Conservation (phyloP, 2,797 vertebrate species). For the Chaetophractus vellerosus region DNA sequence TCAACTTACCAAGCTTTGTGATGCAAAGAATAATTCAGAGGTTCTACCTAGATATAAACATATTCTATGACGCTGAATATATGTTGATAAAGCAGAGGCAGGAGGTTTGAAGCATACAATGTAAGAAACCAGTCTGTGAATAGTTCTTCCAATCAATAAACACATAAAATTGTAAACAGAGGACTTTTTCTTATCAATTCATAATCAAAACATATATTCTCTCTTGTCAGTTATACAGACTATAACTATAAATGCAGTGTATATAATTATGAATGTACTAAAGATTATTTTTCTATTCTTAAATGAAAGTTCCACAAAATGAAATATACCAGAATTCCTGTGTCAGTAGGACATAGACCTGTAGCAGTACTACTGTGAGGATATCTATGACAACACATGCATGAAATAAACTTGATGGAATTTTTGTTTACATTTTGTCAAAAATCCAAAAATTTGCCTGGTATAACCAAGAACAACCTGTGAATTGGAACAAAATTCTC, state of each 20-base stretch:
- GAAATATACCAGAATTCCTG: background rate
- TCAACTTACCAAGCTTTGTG: background rate
- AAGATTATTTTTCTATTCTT: background rate
- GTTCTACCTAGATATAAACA: background rate
- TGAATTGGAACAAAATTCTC: too few relatives aligned
- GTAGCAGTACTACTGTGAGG: fast-evolving
- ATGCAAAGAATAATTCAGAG: background rate
- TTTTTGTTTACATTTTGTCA: too few relatives aligned
- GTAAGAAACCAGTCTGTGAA: background rate
- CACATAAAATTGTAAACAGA: background rate
- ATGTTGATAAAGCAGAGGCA: background rate
- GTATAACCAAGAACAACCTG: too few relatives aligned
- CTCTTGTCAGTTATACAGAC: background rate
- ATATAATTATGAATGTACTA: background rate
- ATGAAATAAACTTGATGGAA: background rate
- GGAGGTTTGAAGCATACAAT: background rate
- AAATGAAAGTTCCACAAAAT: background rate
- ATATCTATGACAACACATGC: background rate
- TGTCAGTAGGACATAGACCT: background rate
- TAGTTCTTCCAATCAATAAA: background rate
- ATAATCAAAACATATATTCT: background rate
- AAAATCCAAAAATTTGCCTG: too few relatives aligned
- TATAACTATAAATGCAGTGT: background rate
- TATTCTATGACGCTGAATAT: background rate
- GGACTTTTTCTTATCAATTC: background rate